Percentiles rank a stretch among this genome's conserved stretches.
Conservation (phyloP, 2,797 vertebrate species). For the Sebastes miniatus region DNA sequence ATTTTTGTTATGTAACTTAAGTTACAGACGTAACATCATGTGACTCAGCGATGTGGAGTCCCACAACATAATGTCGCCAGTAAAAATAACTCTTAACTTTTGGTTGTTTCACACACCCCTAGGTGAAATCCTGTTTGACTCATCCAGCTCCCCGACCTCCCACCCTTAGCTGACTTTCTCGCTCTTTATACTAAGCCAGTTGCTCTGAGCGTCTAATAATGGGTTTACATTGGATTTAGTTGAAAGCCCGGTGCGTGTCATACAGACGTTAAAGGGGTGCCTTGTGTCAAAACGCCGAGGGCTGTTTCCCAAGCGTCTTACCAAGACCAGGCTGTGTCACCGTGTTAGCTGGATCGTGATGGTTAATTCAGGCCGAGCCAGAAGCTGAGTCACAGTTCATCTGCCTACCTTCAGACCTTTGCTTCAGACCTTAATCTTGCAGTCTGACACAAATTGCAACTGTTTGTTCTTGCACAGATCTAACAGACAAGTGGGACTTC, state of each 20-base stretch:
- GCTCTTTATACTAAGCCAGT: not conserved
- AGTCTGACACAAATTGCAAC: not conserved
- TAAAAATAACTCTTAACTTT: not conserved
- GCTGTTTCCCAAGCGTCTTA: not conserved
- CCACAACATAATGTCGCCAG: rapidly evolving
- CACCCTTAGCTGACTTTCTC: no score
- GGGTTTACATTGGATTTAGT: not conserved
- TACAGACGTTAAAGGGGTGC: not conserved
- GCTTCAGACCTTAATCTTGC: no score
- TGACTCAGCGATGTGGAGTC: not conserved
- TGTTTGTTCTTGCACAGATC: not conserved
- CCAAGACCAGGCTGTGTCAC: not conserved
- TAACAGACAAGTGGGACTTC: not conserved
- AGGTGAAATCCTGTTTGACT: not conserved
- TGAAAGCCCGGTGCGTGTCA: not conserved
- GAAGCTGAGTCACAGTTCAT: not conserved
- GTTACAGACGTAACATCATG: not conserved
- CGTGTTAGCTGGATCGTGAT: not conserved
- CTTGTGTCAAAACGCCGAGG: not conserved
- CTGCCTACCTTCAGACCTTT: not conserved
- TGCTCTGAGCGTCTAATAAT: not conserved
- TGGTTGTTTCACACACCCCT: not conserved
- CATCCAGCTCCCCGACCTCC: not conserved
- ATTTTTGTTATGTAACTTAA: not conserved
- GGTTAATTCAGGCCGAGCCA: not conserved